Evolutionary conservation across 35 echinoderm and acorn worm genomes (phyloP), one percentile per base, ranked within the genome.

Genomic region (Patiria miniata): DNA sequence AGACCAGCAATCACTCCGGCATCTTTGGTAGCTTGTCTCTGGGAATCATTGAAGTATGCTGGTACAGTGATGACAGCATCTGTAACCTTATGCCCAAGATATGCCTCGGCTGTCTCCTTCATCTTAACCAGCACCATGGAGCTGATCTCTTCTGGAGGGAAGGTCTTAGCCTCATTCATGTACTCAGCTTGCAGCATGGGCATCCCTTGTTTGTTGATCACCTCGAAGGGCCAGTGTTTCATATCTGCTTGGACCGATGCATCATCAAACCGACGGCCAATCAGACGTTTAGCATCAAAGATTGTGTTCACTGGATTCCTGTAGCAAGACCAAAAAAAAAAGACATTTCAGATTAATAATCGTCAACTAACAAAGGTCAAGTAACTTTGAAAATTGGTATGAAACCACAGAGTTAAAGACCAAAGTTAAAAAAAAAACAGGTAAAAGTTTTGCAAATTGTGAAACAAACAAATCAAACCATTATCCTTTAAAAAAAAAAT

Each of bases 281-380:
- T 88, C 37, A 95, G 81, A 19, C 95, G 95, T 69, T 97, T 97
- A 39, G 95, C 95, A 79, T 97, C 95, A 33, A 97, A 97, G 17
- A 97, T 90, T 58, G 95, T 95, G 52, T 95, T 91, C 56, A 78
- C 77, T 2, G 93, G 93, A 58, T 95, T 95, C 85, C 92, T 94
- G 87, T 18, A 88, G 42, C 1, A 21, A 79, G 22, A 37, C 36
- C 34, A 68, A 85, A 22, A 21, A 28, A 14, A 47, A 6, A 6
- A 6, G 12, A 28, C 1, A 47, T 47, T 47, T 47, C 4, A n/a
- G n/a, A n/a, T n/a, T n/a, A n/a, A n/a, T n/a, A n/a, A n/a, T n/a
- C n/a, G n/a, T n/a, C n/a, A n/a, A n/a, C n/a, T n/a, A n/a, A n/a
- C n/a, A n/a, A n/a, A n/a, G n/a, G n/a, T n/a, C n/a, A n/a, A n/a